Percentiles rank a stretch among this genome's conserved stretches.
phyloP scores from a whole-genome alignment of 1,140 invertebrate genomes.

The Cardiocondyla obscurior region DNA sequence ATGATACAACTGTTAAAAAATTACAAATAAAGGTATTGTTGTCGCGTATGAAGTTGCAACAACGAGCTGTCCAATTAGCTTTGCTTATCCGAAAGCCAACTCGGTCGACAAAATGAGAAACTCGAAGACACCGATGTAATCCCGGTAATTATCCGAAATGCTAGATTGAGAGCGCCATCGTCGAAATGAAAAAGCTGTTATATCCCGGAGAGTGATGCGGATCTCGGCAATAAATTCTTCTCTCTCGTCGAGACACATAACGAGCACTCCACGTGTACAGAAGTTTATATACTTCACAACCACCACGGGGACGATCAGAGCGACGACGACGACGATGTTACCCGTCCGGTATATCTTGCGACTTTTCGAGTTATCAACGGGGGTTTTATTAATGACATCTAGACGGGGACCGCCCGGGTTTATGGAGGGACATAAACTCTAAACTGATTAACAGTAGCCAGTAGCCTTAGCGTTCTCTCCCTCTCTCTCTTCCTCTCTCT shows the following conservation, averaged over 20 bases:
- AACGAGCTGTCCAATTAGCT: not conserved
- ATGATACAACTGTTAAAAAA: not conserved
- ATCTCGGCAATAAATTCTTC: slow-evolving; percentile 59
- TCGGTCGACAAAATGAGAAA: not conserved
- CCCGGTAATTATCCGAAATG: slow-evolving; percentile 56
- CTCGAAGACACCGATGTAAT: slow-evolving; percentile 31
- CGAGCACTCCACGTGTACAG: slow-evolving; percentile 32
- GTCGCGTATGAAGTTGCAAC: not conserved
- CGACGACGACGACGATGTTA: slow-evolving; percentile 18
- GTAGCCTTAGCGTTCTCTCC: slow-evolving; percentile 67
- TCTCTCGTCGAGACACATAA: slow-evolving; percentile 39
- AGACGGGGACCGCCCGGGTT: slow-evolving; percentile 78
- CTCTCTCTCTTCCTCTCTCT: not conserved
- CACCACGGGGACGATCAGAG: not conserved
- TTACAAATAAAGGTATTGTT: not conserved
- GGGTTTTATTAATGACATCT: slow-evolving; percentile 84
- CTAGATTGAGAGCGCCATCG: slow-evolving; percentile 54
- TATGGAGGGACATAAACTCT: slow-evolving; percentile 84
- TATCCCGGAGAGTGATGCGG: slow-evolving; percentile 43
- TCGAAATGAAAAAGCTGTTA: slow-evolving; percentile 61
- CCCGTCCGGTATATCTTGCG: slow-evolving; percentile 77
- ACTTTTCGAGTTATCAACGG: slow-evolving; percentile 84
- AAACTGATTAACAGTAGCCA: slow-evolving; percentile 85
- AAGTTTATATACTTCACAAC: slow-evolving; percentile 7
- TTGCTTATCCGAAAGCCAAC: not conserved